phyloP scores from a whole-genome alignment of 2,113 vertebrate genomes.

The Pungitius pungitius region DNA sequence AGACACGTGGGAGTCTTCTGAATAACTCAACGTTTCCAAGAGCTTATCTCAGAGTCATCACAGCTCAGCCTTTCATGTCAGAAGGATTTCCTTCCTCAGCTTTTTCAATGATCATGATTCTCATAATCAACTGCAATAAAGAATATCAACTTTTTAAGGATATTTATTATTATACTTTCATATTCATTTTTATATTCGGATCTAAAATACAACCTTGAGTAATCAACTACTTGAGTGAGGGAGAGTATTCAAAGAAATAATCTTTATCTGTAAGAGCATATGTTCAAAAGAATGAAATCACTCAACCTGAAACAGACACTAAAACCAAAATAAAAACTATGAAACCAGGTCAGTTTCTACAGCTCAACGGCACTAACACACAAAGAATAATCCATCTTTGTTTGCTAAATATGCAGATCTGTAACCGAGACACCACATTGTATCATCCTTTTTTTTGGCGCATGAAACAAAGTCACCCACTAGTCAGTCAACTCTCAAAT shows the following conservation, averaged over 20 bases:
- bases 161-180: background rate
- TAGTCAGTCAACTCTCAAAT: background rate
- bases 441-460: background rate
- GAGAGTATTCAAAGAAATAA: conserved; percentile 1
- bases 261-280: background rate
- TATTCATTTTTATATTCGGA: background rate
- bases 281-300: conserved; percentile 6
- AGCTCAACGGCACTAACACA: background rate
- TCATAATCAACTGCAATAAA: background rate
- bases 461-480: background rate
- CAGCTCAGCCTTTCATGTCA: background rate
- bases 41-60: background rate
- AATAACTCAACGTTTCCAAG: background rate
- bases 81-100: background rate
- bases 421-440: background rate
- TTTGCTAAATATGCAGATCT: background rate
- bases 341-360: conserved; percentile 12
- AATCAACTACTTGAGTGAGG: background rate
- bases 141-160: background rate
- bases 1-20: background rate
- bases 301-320: conserved; percentile 24
- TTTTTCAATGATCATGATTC: background rate
- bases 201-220: background rate
- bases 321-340: conserved; percentile 9
- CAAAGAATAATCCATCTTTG: background rate